Base-by-base conservation (phyloP, 1,140 invertebrate species). In the Drosophila neocordata region DNA sequence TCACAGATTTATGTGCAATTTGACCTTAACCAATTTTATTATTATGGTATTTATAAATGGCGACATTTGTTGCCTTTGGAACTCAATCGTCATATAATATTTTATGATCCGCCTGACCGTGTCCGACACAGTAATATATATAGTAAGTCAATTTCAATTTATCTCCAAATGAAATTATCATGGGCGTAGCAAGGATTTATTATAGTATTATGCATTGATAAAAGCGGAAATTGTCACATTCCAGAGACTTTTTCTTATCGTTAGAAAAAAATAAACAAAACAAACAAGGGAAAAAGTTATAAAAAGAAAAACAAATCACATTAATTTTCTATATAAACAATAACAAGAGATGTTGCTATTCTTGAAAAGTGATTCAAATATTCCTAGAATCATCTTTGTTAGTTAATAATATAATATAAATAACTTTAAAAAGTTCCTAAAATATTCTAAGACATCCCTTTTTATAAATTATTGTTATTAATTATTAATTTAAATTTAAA, bases 1-100 rank as follows among this genome's bases (percentile, higher is more conserved):
- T 62, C 57, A 69, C 73, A 77, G 73, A 87, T 84, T 84, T 77
- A 85, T 85, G 69, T 69, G 53, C 61, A 59, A 71, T 81, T 74
- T 73, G 81, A 85, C 81, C 81, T 85, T 85, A 85, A 67, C 78
- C 81, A 85, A 85, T 85, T 85, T 85, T 87, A 85, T 85, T 87
- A 85, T 85, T 81, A 51, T 64, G 53, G 56, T 77, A 81, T 85
- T 87, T 82, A 85, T 87, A 77, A 81, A 64, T 52, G 65, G 61
- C 67, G 81, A 87, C 81, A 77, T 85, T 85, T 81, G 82, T 78
- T 74, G 81, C 73, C 82, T 82, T 74, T 31, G 62, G 41, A 56
- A 77, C 81, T 67, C 77, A 58, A 80, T 77, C 73, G 67, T 77
- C 48, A 73, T 85, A 70, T 78, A 76, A 73, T 38, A 56, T 67